Evolutionary conservation across 2,888 invertebrate genomes (phyloP).

Genomic region (Lasioglossum leucozonium): DNA sequence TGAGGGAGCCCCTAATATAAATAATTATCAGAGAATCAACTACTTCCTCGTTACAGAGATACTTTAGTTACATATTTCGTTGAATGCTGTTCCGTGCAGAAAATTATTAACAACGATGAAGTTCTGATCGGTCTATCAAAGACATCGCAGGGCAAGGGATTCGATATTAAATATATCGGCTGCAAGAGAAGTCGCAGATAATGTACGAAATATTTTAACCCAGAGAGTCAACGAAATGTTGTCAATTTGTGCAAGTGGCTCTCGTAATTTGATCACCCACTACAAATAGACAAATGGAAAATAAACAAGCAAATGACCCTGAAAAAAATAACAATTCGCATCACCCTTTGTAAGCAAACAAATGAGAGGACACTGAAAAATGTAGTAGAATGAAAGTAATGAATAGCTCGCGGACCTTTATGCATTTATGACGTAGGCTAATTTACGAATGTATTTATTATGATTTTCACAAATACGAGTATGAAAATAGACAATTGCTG

Average conservation of each 20-base stretch:
- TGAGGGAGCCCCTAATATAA: too few relatives aligned
- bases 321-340: too few relatives aligned
- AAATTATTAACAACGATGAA: not conserved
- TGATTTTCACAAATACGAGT: not conserved
- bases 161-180: not conserved
- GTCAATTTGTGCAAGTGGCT: not conserved
- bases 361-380: not conserved
- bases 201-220: not conserved
- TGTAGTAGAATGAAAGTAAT: not conserved
- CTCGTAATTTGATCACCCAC: not conserved
- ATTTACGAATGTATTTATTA: not conserved
- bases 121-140: not conserved
- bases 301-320: not conserved
- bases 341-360: not conserved
- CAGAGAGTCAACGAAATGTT: not conserved
- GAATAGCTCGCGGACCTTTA: too few relatives aligned
- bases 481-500: not conserved
- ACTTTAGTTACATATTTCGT: not conserved
- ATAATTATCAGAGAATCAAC: not conserved
- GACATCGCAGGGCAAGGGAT: not conserved
- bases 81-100: not conserved
- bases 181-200: not conserved
- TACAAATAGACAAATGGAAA: not conserved
- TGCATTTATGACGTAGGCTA: too few relatives aligned
- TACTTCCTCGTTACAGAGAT: not conserved